These are phyloP conservation scores for Bilobella aurantiaca DNA, from an alignment of 1,140 invertebrate genomes.

Conservation along the genomic window DNA sequence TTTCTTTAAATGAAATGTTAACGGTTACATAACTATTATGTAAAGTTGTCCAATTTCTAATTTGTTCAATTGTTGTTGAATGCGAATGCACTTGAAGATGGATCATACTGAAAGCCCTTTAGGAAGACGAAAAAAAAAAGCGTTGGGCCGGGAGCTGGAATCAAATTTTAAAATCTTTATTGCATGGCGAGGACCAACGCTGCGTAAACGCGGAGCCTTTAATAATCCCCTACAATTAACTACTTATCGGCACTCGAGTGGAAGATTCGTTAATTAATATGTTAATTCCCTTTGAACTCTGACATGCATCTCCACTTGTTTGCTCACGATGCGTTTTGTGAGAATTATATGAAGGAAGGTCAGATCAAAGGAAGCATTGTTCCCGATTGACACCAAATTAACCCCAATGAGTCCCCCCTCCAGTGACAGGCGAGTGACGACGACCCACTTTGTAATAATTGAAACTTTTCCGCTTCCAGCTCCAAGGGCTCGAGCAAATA, in stretches of 20 bases:
- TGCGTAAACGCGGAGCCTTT: too few species aligned
- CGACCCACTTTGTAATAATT: constrained; percentile 4
- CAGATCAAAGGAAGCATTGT: background rate
- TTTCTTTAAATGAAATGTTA: too few species aligned
- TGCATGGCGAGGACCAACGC: too few species aligned
- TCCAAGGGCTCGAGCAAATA: background rate
- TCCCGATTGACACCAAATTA: constrained; percentile 6
- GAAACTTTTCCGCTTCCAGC: background rate
- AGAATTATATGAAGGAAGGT: background rate
- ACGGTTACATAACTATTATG: too few species aligned
- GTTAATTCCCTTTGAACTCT: background rate
- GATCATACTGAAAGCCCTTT: too few species aligned
- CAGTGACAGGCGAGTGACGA: background rate
- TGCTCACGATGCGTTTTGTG: background rate
- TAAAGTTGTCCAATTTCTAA: too few species aligned
- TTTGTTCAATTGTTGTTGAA: too few species aligned
- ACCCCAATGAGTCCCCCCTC: background rate
- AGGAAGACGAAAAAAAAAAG: too few species aligned
- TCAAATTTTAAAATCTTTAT: too few species aligned
- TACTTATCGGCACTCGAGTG: background rate
- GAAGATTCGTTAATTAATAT: background rate
- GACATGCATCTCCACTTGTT: background rate
- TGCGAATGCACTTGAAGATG: too few species aligned
- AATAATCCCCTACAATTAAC: too few species aligned
- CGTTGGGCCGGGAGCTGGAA: too few species aligned